Conservation (phyloP, 37 sponge, comb jelly and placozoan genomes). For the Crambe crambe region DNA sequence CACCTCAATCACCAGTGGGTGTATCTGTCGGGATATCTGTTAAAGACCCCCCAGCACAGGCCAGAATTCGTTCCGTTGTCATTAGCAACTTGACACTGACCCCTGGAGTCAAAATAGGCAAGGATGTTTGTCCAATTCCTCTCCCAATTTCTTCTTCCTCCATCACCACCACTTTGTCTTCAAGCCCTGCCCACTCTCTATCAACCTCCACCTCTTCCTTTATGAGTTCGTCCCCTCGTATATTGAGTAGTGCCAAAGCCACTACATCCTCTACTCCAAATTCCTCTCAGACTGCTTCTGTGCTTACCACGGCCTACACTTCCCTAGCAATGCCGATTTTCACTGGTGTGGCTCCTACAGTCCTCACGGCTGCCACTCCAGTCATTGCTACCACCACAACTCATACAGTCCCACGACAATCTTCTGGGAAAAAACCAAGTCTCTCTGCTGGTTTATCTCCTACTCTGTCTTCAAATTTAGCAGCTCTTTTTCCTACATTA, state of each 20-base stretch:
- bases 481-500: neutral
- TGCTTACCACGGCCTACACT: neutral
- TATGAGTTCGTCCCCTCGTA: too few relatives aligned
- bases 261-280: neutral
- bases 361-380: neutral
- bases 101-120: too few relatives aligned
- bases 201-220: too few relatives aligned
- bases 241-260: too few relatives aligned
- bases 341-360: neutral
- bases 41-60: too few relatives aligned
- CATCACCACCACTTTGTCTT: neutral
- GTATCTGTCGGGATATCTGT: too few relatives aligned
- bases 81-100: too few relatives aligned
- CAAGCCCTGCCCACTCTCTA: neutral
- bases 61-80: too few relatives aligned
- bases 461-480: neutral
- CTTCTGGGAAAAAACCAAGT: neutral
- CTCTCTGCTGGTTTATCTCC: slow-evolving; percentile 1
- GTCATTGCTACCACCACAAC: neutral
- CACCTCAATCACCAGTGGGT: too few relatives aligned
- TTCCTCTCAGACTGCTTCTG: neutral
- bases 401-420: neutral
- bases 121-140: too few relatives aligned
- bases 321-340: neutral
- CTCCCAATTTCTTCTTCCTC: neutral